Evolutionary conservation across 92 coral and sea anemone genomes (phyloP).

Genomic region (Epizoanthus ramosus): DNA sequence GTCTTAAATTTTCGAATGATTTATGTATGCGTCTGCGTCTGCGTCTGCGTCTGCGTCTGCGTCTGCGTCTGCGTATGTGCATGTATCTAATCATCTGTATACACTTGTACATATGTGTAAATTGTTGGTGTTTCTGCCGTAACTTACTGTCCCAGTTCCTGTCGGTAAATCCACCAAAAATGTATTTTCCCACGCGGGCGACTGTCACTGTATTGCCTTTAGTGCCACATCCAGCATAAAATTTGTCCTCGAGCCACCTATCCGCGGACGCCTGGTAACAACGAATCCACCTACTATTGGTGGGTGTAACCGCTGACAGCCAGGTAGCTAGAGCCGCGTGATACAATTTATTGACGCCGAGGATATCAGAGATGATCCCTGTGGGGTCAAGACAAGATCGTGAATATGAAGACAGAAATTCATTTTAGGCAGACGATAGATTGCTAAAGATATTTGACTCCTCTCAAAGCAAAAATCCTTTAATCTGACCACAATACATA

Average conservation of each 20-base stretch:
- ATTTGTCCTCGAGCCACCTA: conserved; percentile 49
- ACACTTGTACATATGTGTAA: not conserved
- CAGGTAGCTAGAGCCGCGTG: conserved; percentile 56
- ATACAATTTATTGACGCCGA: conserved; percentile 54
- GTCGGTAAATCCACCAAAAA: conserved; percentile 78
- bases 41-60: not conserved
- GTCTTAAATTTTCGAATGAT: too few species aligned
- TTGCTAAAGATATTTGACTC: too few species aligned
- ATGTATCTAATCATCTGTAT: not conserved
- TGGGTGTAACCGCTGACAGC: conserved; percentile 54
- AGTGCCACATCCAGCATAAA: conserved; percentile 46
- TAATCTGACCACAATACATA: too few species aligned
- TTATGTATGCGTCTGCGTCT: too few species aligned
- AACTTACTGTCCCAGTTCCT: conserved; percentile 63
- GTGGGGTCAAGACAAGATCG: not conserved
- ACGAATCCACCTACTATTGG: conserved; percentile 53
- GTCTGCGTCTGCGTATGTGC: not conserved
- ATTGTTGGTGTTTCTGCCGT: not conserved
- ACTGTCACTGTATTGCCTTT: conserved; percentile 53
- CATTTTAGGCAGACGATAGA: too few species aligned
- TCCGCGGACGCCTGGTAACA: conserved; percentile 66
- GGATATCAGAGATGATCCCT: conserved; percentile 61
- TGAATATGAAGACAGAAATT: too few species aligned
- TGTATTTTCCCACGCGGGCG: conserved; percentile 55
- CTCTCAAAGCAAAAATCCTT: too few species aligned